Conservation (phyloP, 2,888 invertebrate species). For the Teleogryllus oceanicus region DNA sequence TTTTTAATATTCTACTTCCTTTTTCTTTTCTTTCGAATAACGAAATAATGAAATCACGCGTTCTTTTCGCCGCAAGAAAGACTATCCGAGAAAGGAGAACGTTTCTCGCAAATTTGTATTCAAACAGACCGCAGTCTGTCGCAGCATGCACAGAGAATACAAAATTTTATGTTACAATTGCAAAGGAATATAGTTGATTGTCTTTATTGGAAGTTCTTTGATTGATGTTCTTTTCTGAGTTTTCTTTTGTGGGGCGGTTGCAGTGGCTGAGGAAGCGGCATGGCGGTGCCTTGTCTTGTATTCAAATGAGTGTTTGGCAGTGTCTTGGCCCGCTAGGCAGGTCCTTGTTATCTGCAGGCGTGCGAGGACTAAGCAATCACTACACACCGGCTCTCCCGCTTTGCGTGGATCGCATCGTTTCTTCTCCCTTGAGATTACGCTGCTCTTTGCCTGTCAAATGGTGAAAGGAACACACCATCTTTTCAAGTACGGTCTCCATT, state of each 20-base stretch:
- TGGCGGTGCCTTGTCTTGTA: background rate
- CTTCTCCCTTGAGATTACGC: no score
- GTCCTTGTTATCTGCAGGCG: background rate
- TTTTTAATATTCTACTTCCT: background rate
- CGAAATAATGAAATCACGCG: background rate
- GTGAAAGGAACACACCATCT: no score
- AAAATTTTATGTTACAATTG: background rate
- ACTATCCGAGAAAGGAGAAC: background rate
- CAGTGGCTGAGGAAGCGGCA: background rate
- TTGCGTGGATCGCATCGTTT: no score
- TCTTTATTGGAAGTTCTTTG: background rate
- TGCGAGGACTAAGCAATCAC: background rate
- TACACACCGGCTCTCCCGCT: no score
- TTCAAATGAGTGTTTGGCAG: conserved; percentile 18
- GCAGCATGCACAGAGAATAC: background rate
- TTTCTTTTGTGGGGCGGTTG: background rate
- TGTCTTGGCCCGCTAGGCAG: background rate
- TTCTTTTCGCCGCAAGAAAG: background rate
- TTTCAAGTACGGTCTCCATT: no score
- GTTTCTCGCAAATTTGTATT: conserved; percentile 6
- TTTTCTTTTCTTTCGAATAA: background rate
- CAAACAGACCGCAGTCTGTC: background rate
- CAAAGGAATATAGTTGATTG: background rate
- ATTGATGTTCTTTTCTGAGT: conserved; percentile 1
- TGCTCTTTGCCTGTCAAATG: no score